phyloP scores from a whole-genome alignment of 2,888 invertebrate genomes.

The Thymelicus lineola region DNA sequence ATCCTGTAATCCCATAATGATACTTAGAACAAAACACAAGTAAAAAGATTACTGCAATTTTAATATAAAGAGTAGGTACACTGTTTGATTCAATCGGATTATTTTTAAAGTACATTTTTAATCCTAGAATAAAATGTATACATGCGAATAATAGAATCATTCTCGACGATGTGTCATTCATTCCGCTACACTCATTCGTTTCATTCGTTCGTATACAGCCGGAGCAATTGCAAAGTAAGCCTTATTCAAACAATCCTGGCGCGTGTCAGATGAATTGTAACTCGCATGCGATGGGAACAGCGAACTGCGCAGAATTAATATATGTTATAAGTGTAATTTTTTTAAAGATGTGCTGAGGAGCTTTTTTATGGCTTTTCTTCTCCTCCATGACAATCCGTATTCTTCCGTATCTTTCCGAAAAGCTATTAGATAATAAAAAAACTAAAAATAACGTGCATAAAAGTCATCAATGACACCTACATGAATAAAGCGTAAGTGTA shows the following conservation, averaged over 20 bases:
- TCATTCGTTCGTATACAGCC: slow-evolving; percentile 7
- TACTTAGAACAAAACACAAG: too few relatives aligned
- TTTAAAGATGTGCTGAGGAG: too few relatives aligned
- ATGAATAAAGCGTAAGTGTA: too few relatives aligned
- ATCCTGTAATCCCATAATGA: too few relatives aligned
- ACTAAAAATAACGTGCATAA: too few relatives aligned
- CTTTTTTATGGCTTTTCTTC: too few relatives aligned
- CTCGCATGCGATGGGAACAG: slow-evolving; percentile 45
- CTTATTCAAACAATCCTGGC: slow-evolving; percentile 42
- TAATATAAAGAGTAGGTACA: background rate
- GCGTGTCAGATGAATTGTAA: slow-evolving; percentile 44
- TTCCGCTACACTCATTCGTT: slow-evolving; percentile 12
- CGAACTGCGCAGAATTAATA: slow-evolving; percentile 42
- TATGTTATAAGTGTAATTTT: too few relatives aligned
- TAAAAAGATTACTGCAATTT: background rate
- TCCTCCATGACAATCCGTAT: too few relatives aligned
- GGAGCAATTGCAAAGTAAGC: slow-evolving; percentile 28
- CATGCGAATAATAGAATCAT: slow-evolving; percentile 9
- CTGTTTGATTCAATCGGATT: background rate
- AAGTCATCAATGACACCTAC: too few relatives aligned
- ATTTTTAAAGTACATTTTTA: background rate
- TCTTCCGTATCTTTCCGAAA: too few relatives aligned
- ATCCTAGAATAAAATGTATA: background rate
- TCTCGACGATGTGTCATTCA: slow-evolving; percentile 1
- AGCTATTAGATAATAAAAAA: too few relatives aligned